Base-by-base conservation (phyloP, 2,797 vertebrate genomes). In the Coregonus sp. region DNA sequence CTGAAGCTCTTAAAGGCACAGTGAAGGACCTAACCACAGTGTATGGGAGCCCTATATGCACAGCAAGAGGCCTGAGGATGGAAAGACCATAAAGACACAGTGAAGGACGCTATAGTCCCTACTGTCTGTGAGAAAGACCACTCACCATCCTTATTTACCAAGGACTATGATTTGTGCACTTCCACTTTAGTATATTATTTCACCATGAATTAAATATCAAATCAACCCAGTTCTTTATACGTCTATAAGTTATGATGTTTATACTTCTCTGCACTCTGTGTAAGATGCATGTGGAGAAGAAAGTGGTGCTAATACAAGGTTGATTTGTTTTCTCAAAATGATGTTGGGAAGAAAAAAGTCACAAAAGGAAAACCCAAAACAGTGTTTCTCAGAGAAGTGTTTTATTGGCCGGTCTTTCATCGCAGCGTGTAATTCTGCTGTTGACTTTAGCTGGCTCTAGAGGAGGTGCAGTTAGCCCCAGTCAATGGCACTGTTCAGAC, bases 401-500 rank as follows among this genome's bases (percentile, higher is more conserved):
- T 93, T 92, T 92, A 91, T 86, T 86, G 86, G 84, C 86, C 73
- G 85, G 72, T 84, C 87, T 89, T 81, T 90, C 87, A 86, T 86
- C 86, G 85, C 90, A 88, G 90, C 92, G 81, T 90, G 88, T 87
- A 92, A 92, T 86, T 82, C 83, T 74, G 78, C 78, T 94, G 93
- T 94, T 94, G 92, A 90, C 92, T 94, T 92, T 92, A 91, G 92
- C 86, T 75, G 80, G 81, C 87, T 78, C 84, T 67, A 72, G 82
- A 83, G 75, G 84, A 78, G 82, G 78, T 86, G 78, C 89, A 85
- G 81, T 89, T 86, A 74, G 86, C 78, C 68, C 83, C 78, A 81
- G 87, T 93, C 92, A 93, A 91, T 90, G 87, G 89, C 85, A 79
- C 87, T 78, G 87, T 91, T 93, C 90, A 92, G 86, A 90, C 84